Base-by-base conservation (phyloP, 2,797 vertebrate species). In the Spinus olivaceus region DNA sequence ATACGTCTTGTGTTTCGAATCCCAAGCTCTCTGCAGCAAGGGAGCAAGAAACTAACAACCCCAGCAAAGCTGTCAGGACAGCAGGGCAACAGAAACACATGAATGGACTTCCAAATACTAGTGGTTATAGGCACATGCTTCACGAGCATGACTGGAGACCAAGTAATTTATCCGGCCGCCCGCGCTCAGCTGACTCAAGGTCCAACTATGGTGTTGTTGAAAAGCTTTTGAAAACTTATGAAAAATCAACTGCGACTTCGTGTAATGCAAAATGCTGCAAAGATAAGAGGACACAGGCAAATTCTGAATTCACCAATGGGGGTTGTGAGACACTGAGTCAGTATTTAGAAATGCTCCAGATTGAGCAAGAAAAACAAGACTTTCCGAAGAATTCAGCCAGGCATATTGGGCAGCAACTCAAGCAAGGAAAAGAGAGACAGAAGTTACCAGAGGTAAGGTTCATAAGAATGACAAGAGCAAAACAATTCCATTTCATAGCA, bases 161-260 rank as follows among this genome's bases (percentile, higher is more conserved):
- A 37, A 98, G 98, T 77, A 99, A 98, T 91, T 98, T 99, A 86
- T 99, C 99, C 27, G 98, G 98, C 17, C 98, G 99, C 86, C 99
- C 99, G 2, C 98, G 99, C 33, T 99, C 99, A 20, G 98, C 99
- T 84, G 99, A 99, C 72, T 98, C 99, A 67, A 98, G 98, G 89
- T 99, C 99, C 6, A 99, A 99, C 97, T 99, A 99, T 14, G 99
- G 99, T 27, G 99, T 99, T 59, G 98, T 99, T 88, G 99, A 99
- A 97, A 98, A 98, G 95, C 98, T 99, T 95, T 95, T 99, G 95
- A 99, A 98, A 98, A 99, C 98, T 94, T 99, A 99, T 44, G 98
- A 99, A 97, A 98, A 97, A 51, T 97, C 98, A 51, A 17, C 79
- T 9, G 98, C 83, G 51, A 96, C 97, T 95, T 97, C 95, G 1